Base-by-base conservation (phyloP, 2,797 vertebrate genomes). In the Orientallactaga sibirica region DNA sequence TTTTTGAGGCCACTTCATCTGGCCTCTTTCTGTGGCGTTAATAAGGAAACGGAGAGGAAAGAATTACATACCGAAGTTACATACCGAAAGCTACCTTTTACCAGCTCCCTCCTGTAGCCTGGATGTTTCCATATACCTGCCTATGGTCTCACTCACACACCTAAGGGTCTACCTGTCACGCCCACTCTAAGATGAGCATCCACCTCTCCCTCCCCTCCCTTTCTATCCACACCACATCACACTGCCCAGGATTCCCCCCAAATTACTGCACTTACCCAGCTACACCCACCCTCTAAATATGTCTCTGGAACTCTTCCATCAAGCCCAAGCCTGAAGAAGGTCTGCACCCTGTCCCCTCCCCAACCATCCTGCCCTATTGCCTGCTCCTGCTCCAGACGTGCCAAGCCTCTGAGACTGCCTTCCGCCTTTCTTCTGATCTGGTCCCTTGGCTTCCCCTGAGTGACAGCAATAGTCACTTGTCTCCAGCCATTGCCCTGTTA, bases 141-240 rank as follows among this genome's bases (percentile, higher is more conserved):
- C 2, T 19, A n/a, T 58, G 62, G 33, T 70, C n/a, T 70, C 3
- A 7, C 3, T 61, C 87, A 78, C 18, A 22, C 5, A 58, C 55
- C 2, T 58, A 58, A 12, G 15, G 33, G 73, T 41, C 83, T 55
- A 61, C 14, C 55, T 14, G 16, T 75, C 22, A 3, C 25, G 41
- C 33, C 11, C 24, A 11, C n/a, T 24, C 73, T 7, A 0, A 24
- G 68, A 1, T 10, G 8, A 2, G 0, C 1, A 0, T 20, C 19
- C 6, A 12, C 15, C 29, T 64, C 27, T 1, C 1, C 16, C 16
- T 5, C 5, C 29, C n/a, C 16, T 7, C 5, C 24, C 11, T 48
- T 43, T 24, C 33, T 61, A 1, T 20, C 55, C 24, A 0, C 9
- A 43, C 33, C 48, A 22, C 16, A 0, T 0, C 3, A 9, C 22